Conservation (phyloP, 2,797 vertebrate species). For the Siniperca obscura region DNA sequence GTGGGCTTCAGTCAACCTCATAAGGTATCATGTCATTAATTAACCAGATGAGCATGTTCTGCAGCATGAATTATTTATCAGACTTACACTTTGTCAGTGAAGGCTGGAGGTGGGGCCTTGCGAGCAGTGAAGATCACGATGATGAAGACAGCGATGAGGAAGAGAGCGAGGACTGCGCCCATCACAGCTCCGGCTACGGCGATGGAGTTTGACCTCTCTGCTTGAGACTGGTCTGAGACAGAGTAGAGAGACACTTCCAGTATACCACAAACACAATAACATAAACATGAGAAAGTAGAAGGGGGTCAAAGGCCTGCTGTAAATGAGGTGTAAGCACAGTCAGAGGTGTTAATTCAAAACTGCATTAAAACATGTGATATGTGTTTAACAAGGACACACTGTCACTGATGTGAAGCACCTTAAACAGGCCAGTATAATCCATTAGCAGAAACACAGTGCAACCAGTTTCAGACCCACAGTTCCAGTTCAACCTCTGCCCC, state of each 20-base stretch:
- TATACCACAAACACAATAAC: conserved; percentile 11
- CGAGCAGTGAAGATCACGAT: conserved; percentile 90
- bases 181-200: conserved; percentile 93
- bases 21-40: conserved; percentile 60
- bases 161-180: conserved; percentile 93
- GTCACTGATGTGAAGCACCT: background rate
- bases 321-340: background rate
- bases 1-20: conserved; percentile 57
- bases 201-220: conserved; percentile 90
- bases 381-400: background rate
- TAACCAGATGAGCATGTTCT: conserved; percentile 55
- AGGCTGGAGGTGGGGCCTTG: conserved; percentile 86
- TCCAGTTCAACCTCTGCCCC: background rate
- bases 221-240: conserved; percentile 91
- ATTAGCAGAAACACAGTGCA: background rate
- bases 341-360: background rate
- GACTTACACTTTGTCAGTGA: conserved; percentile 96
- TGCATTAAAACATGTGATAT: background rate
- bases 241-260: conserved; percentile 47
- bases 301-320: background rate
- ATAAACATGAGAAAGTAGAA: background rate
- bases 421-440: background rate
- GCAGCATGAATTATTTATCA: conserved; percentile 63
- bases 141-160: conserved; percentile 93
- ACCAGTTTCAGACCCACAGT: background rate